Evolutionary conservation across 2,888 invertebrate species (phyloP), one percentile per base, ranked within the genome.

Genomic region (Helobdella robusta): DNA sequence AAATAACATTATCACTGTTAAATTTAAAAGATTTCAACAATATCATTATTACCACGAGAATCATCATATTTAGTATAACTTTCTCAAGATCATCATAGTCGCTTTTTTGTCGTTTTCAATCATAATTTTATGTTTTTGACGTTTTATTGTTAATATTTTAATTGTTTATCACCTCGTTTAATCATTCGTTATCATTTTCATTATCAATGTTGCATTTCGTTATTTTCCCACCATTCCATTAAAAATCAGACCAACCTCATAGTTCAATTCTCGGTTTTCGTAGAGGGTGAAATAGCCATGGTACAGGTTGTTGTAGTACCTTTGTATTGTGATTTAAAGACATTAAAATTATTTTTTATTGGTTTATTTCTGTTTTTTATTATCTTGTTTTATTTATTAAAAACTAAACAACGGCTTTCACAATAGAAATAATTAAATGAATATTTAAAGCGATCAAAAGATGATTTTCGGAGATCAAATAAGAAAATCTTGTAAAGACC

Each of bases 231-330:
- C 46, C 46, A 2, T 46, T 20, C 52, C 15, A 28, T 23, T 20
- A 2, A 61, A 20, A 23, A n/a, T n/a, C 3, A n/a, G 0, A 8
- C 11, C 46, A n/a, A 59, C 66, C 65, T 70, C 62, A 40, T 68
- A 67, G 8, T 50, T 64, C 46, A 67, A 25, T 25, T 32, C 36
- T 5, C 23, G 25, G 59, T 70, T 63, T 50, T 62, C 65, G 61
- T 71, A 71, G 28, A 71, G 36, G 8, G 62, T 34, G 46, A 71
- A 71, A 34, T 71, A 70, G 15, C 71, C 71, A n/a, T 71, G 67
- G 36, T 67, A 67, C 34, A 67, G 64, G 50, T 71, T 71, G 59
- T 71, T 68, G 67, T 71, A 71, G 48, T 68, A 59, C 25, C 71
- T 71, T 58, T 36, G n/a, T 11, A 40, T 40, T 40, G 44, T 11